Conservation (phyloP, 2,888 invertebrate genomes). For the Epinotia nisella region DNA sequence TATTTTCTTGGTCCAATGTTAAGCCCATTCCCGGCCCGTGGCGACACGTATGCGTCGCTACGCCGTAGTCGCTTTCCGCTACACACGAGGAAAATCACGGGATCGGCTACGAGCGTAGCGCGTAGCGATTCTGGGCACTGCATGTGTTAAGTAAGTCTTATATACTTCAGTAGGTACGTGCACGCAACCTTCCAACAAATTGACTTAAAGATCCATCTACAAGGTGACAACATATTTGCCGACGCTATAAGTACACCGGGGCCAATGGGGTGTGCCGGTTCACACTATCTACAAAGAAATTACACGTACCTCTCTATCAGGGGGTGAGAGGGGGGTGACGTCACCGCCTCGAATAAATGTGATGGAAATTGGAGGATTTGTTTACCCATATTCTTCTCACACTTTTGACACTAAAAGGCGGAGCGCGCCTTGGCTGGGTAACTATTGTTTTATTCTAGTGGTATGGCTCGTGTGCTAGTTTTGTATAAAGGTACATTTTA, state of each 20-base stretch:
- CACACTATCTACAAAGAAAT: slow-evolving; percentile 82
- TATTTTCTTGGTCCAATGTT: no score
- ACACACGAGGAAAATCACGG: no score
- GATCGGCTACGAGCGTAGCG: no score
- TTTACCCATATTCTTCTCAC: slow-evolving; percentile 85
- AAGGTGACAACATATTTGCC: slow-evolving; percentile 70
- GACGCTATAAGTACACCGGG: slow-evolving; percentile 64
- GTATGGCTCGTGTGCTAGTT: slow-evolving; percentile 3
- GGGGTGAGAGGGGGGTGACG: slow-evolving; percentile 62
- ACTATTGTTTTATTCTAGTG: slow-evolving; percentile 62
- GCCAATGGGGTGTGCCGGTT: slow-evolving; percentile 75
- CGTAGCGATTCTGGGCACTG: no score
- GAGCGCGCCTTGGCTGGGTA: slow-evolving; percentile 58
- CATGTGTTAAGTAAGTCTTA: no score
- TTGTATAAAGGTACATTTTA: neutral
- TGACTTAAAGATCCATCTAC: slow-evolving; percentile 64
- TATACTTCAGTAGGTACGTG: no score
- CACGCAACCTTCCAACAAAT: slow-evolving; percentile 56
- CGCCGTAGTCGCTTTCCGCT: no score
- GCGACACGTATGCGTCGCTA: no score
- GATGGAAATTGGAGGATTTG: slow-evolving; percentile 86
- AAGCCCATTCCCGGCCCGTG: no score
- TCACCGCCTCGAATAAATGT: slow-evolving; percentile 81
- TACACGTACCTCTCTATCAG: slow-evolving; percentile 72
- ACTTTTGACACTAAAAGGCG: slow-evolving; percentile 85